Base-by-base conservation (phyloP, 2,888 invertebrate species). In the Epinotia nisella region DNA sequence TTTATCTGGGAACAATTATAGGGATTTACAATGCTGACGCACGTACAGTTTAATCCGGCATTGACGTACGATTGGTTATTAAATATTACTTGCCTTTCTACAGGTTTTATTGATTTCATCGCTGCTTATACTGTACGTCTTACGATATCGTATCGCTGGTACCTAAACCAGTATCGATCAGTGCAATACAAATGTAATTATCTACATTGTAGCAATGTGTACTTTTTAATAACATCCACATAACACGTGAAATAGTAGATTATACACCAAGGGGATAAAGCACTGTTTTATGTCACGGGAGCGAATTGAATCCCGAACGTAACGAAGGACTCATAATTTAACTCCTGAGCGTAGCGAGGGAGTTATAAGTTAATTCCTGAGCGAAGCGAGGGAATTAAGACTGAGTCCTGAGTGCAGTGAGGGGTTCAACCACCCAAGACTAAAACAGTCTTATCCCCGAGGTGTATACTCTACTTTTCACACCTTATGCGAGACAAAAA, bases 31-130 rank as follows among this genome's bases (percentile, higher is more conserved):
- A 58, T 53, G 56, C 21, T 73, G 73, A 73, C 69, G 73, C 73
- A 69, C 68, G 49, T 60, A n/a, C n/a, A 29, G 19, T 39, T 29
- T 60, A 62, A 62, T 69, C 29, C 17, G 49, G 21, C 49, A 69
- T 68, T 64, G 68, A 73, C 68, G 73, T 73, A 56, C 49, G 24
- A 9, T 17, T 49, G n/a, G 39, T 51, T 69, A 73, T 73, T 73
- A 64, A 69, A 73, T 73, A 69, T 73, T 73, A 69, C 68, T 64
- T 29, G 24, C 24, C 68, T 41, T 53, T 53, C 58, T 59, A 73
- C 17, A 64, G 58, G 19, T 29, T 67, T 64, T 73, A 73, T 73
- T 58, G 72, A 73, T 73, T 58, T 21, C n/a, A 15, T 55, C 55
- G 56, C 51, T 61, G 55, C 15, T 17, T 29, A n/a, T 35, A n/a